phyloP scores from a whole-genome alignment of 2,888 invertebrate genomes.

The Scaptomyza tumidula region DNA sequence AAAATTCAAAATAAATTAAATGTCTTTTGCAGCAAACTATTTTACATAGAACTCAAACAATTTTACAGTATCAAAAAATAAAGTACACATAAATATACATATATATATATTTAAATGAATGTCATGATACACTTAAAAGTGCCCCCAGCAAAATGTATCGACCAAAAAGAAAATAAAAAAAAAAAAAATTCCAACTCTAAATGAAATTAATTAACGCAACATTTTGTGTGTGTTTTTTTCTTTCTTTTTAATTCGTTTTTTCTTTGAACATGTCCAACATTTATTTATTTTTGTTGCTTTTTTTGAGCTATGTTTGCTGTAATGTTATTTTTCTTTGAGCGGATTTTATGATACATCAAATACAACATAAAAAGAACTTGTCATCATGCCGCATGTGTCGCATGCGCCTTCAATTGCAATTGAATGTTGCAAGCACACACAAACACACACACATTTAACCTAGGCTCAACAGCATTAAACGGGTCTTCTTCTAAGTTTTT shows the following conservation, averaged over 20 bases:
- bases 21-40: background rate
- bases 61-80: background rate
- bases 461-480: conserved; percentile 43
- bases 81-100: too few relatives aligned
- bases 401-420: conserved; percentile 61
- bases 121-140: conserved; percentile 11
- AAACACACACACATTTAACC: conserved; percentile 25
- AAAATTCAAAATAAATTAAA: background rate
- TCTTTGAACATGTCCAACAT: conserved; percentile 24
- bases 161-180: conserved; percentile 3
- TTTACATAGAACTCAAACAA: background rate
- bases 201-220: conserved; percentile 72
- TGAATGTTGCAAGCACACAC: conserved; percentile 52
- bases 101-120: background rate
- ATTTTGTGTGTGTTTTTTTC: conserved; percentile 5
- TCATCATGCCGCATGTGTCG: conserved; percentile 40
- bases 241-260: background rate
- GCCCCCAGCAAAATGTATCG: conserved; percentile 26
- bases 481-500: conserved; percentile 18
- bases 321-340: conserved; percentile 16
- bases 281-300: conserved; percentile 18
- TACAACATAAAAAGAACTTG: conserved; percentile 27
- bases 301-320: conserved; percentile 15
- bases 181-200: conserved; percentile 37
- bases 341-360: conserved; percentile 32